Base-by-base conservation (phyloP, 2,113 vertebrate genomes). In the Columba livia region DNA sequence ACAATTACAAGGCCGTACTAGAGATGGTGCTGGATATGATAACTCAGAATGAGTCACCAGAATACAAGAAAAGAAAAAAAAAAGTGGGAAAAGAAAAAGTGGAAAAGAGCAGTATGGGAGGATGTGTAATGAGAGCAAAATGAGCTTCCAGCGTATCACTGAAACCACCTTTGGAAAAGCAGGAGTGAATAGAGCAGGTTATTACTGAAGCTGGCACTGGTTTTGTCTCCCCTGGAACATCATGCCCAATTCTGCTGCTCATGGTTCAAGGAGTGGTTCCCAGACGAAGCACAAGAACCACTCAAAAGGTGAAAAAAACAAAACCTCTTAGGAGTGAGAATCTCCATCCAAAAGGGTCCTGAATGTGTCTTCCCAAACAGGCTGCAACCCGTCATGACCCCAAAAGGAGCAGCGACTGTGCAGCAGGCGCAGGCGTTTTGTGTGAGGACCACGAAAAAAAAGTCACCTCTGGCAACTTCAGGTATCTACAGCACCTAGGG, bases 61-160 rank as follows among this genome's bases (percentile, higher is more conserved):
- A 47, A 47, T 47, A 47, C 44, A 47, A 47, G 44, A 47, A 47
- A 47, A 47, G 44, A 16, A 9, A 34, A 82, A 79, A 40, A 75
- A 44, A 34, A 0, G 4, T 4, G 6, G 5, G 26, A 1, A 3
- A 0, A 3, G 12, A 25, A 26, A 7, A 44, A 0, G 24, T 42
- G 34, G 40, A 58, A 90, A 88, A 73, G 6, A 77, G 2, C 26
- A 44, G 40, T 44, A 77, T 12, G 10, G 40, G 32, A 88, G 48
- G 24, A 56, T 25, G 16, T 11, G n/a, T 31, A 65, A 50, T 29
- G 6, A 77, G 6, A 74, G 17, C 10, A 69, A 79, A 94, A 93
- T 31, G 26, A 81, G 5, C 5, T 82, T 65, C n/a, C 57, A 48
- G 29, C 8, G 2, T 32, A 32, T 23, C 26, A 26, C 53, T 4